Percentiles rank a stretch among this genome's conserved stretches.
These are phyloP conservation scores for Meloidogyne floridensis DNA, from an alignment of 1,140 invertebrate species.

Conservation along the genomic window DNA sequence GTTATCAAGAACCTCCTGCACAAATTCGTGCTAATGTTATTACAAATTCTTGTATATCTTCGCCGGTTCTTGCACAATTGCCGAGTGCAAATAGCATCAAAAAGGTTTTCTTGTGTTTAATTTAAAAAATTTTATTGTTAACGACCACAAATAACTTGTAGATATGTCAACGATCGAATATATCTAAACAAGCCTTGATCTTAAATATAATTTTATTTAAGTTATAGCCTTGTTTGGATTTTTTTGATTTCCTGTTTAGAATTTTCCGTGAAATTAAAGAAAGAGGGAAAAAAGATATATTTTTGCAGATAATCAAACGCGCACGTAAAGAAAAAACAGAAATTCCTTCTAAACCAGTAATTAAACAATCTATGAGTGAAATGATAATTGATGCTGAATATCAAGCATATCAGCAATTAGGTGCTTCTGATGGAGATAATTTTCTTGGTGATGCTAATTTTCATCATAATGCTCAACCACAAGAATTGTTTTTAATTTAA, in stretches of 20 bases:
- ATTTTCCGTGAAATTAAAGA: too few relatives aligned
- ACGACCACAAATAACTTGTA: too few relatives aligned
- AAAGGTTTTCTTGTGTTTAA: background rate
- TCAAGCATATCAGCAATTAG: background rate
- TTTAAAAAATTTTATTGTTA: too few relatives aligned
- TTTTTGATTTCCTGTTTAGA: too few relatives aligned
- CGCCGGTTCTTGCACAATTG: slow-evolving; percentile 14
- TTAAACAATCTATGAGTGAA: slow-evolving; percentile 5
- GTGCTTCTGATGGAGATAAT: background rate
- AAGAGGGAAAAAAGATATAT: background rate
- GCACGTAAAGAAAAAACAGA: background rate
- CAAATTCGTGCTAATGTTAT: background rate
- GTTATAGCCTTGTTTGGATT: too few relatives aligned
- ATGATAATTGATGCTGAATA: slow-evolving; percentile 9
- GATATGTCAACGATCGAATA: too few relatives aligned
- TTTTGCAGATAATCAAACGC: background rate
- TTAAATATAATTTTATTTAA: too few relatives aligned
- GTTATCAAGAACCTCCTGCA: background rate
- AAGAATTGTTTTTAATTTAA: background rate
- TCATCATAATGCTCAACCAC: background rate
- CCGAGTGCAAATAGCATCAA: slow-evolving; percentile 13
- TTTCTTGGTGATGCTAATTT: background rate
- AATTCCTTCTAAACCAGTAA: background rate
- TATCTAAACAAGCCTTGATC: too few relatives aligned
- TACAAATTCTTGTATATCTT: background rate